Base-by-base conservation (phyloP, 2,888 invertebrate species). In the Prionchulus punctatus region DNA sequence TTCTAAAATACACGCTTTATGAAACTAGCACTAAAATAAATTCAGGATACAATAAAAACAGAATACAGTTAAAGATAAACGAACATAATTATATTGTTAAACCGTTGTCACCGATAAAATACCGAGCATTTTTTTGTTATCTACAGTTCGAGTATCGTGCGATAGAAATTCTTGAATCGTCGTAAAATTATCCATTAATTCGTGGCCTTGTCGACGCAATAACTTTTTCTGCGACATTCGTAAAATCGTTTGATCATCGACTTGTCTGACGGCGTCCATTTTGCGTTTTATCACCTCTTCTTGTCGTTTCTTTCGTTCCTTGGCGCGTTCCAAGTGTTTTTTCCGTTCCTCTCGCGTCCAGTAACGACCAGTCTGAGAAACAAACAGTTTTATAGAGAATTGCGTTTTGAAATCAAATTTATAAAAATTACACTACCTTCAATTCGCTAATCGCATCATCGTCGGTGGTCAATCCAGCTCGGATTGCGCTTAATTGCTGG, bases 371-470 rank as follows among this genome's bases (percentile, higher is more conserved):
- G 72, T 65, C 76, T 65, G 57, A 49, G 61, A 52, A 3, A 30
- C 15, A 7, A 43, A 21, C 21, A 7, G 36, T 18, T 36, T n/a
- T n/a, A n/a, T n/a, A n/a, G n/a, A n/a, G n/a, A n/a, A n/a, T n/a
- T n/a, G n/a, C n/a, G 7, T 36, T 36, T 36, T 36, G 36, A 36
- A 36, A 12, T 12, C 7, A 36, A 36, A 7, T 36, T 36, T 36
- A 36, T 18, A 36, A 36, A 12, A 36, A 36, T 36, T 36, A 36
- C 36, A 26, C 23, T 27, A 67, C 62, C 60, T 85, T 85, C 59
- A 84, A 75, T 67, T 84, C 84, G 18, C 83, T 83, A 71, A 81
- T 78, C 25, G 83, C 82, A 64, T 85, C 84, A 64, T 85, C 85
- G 67, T 85, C 85, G 0, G 82, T 82, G 1, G 82, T 81, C 55